Evolutionary conservation across 2,113 vertebrate species (phyloP).

Genomic region (Dipodomys spectabilis): DNA sequence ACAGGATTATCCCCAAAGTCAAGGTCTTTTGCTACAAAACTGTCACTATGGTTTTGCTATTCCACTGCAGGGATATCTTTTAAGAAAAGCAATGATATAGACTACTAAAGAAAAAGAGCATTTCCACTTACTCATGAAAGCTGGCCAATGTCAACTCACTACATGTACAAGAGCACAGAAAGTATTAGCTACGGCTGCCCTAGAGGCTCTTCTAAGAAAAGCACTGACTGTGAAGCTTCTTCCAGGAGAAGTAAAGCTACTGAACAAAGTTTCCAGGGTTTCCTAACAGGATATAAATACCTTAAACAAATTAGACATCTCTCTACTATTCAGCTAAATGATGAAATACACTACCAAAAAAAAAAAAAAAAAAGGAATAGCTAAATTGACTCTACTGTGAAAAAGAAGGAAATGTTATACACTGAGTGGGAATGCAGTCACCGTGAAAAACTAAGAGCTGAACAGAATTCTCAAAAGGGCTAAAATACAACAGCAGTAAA

Average conservation of each 20-base stretch:
- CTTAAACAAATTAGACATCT: conserved; percentile 84
- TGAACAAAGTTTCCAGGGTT: conserved; percentile 74
- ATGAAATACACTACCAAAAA: conserved; percentile 80
- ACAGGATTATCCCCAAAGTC: conserved; percentile 3
- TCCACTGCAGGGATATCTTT: background rate
- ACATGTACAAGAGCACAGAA: background rate
- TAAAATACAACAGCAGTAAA: conserved; percentile 88
- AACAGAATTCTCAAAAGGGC: conserved; percentile 85
- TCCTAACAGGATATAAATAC: conserved; percentile 84
- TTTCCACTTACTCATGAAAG: conserved; percentile 37
- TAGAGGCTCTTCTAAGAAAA: conserved; percentile 3
- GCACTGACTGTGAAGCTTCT: conserved; percentile 48
- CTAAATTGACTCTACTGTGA: conserved; percentile 81
- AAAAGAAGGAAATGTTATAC: conserved; percentile 84
- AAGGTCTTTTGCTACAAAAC: conserved; percentile 40
- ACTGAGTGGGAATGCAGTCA: conserved; percentile 82
- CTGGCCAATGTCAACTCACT: conserved; percentile 33
- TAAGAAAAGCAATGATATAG: conserved; percentile 20
- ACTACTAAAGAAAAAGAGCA: background rate
- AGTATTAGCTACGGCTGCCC: background rate
- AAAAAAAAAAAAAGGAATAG: conserved; percentile 63
- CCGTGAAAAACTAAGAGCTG: conserved; percentile 85
- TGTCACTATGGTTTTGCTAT: background rate
- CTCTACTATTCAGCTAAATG: conserved; percentile 83
- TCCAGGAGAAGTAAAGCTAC: conserved; percentile 77